These are phyloP conservation scores for Engystomops pustulosus DNA, from an alignment of 2,113 vertebrate genomes.

Conservation along the genomic window DNA sequence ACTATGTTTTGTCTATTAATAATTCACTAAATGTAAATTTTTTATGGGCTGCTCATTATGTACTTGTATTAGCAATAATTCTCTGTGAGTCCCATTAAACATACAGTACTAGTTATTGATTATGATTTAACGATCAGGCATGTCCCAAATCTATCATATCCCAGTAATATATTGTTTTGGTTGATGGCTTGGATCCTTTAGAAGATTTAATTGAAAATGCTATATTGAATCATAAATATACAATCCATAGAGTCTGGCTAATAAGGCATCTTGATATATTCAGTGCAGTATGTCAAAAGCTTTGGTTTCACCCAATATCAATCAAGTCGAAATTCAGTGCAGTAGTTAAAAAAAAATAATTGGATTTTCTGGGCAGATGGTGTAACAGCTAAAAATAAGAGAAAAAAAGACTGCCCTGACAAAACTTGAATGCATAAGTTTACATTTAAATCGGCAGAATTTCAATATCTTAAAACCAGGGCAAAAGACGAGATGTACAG, in stretches of 20 bases:
- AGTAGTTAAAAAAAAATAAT: neutral
- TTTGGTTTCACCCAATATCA: neutral
- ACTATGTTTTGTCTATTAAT: neutral
- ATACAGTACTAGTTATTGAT: slow-evolving; percentile 9
- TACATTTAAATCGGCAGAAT: no score
- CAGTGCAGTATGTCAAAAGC: no score
- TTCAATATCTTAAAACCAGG: no score
- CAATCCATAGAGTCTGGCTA: neutral
- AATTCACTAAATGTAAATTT: neutral
- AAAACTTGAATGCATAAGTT: no score
- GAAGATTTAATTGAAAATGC: neutral
- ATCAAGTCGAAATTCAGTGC: neutral
- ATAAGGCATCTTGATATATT: neutral
- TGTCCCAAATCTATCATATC: neutral
- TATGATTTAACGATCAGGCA: neutral
- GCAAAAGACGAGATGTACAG: no score
- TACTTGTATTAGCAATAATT: neutral
- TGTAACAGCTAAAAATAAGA: no score
- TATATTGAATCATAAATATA: no score
- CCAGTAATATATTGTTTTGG: neutral
- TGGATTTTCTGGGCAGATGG: no score
- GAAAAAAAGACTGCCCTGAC: no score
- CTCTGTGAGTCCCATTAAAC: neutral
- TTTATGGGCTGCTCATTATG: neutral
- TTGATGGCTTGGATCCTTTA: no score